A percentile compares a stretch with the other conserved stretches of the same genome.
Evolutionary conservation across 2,113 vertebrate species (phyloP).

Genomic region (Spea bombifrons): DNA sequence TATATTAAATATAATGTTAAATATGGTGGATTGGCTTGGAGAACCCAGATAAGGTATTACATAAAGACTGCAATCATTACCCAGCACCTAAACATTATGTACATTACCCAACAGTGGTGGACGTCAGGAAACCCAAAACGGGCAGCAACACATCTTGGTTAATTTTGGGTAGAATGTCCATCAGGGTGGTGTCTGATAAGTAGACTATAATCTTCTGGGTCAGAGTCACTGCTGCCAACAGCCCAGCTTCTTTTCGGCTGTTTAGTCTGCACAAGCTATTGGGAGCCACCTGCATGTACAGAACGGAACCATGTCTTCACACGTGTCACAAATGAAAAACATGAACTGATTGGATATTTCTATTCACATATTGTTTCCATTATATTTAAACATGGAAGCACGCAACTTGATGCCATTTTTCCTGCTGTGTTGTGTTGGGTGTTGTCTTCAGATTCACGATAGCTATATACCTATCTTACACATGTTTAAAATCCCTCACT

Average conservation of each 20-base stretch:
- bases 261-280: conserved; percentile 80
- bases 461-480: too few species aligned
- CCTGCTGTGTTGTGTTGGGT: too few species aligned
- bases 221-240: conserved; percentile 85
- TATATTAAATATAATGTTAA: too few species aligned
- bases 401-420: too few species aligned
- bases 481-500: too few species aligned
- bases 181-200: conserved; percentile 90
- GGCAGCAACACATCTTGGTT: conserved; percentile 92
- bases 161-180: conserved; percentile 97
- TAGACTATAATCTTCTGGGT: conserved; percentile 92
- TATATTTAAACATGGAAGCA: too few species aligned
- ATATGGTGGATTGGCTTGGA: too few species aligned
- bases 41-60: too few species aligned
- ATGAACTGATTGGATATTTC: not conserved
- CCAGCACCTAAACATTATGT: not conserved
- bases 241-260: conserved; percentile 92
- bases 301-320: not conserved
- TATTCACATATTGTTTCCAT: not conserved
- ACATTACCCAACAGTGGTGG: conserved; percentile 74
- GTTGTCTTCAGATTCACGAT: too few species aligned
- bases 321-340: not conserved
- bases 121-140: conserved; percentile 86
- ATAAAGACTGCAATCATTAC: too few species aligned
- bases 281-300: conserved; percentile 76